Conservation (phyloP, 2,797 vertebrate genomes). For the Enteromius anoplus region DNA sequence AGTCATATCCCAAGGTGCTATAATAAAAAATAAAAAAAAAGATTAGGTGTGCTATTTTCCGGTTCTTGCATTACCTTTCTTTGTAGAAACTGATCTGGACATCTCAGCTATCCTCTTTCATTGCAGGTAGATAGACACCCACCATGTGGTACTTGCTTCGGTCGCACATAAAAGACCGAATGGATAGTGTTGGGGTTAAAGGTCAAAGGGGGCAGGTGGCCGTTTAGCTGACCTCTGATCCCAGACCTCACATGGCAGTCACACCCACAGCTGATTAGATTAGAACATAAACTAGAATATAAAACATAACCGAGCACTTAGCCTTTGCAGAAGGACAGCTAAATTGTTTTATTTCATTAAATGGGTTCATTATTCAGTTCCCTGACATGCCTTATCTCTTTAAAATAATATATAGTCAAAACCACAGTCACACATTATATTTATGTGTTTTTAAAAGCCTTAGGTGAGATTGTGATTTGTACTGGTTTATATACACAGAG, state of each 20-base stretch:
- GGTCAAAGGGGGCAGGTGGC: slow-evolving; percentile 73
- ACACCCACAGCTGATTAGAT: slow-evolving; percentile 65
- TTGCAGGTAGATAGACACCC: neutral
- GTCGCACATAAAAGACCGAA: slow-evolving; percentile 69
- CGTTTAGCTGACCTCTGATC: slow-evolving; percentile 72
- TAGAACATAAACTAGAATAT: slow-evolving; percentile 36
- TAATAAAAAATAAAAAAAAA: no score
- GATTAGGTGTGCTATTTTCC: neutral
- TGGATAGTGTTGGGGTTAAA: slow-evolving; percentile 62
- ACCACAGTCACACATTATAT: neutral
- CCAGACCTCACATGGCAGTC: slow-evolving; percentile 65
- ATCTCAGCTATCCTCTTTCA: neutral
- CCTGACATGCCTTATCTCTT: slow-evolving; percentile 13
- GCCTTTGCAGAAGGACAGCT: neutral
- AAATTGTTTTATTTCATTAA: slow-evolving; percentile 8
- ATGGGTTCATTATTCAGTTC: slow-evolving; percentile 9
- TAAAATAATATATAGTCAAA: neutral
- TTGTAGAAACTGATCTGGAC: neutral
- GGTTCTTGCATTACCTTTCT: neutral
- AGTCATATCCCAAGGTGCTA: no score
- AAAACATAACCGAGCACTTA: slow-evolving; percentile 9
- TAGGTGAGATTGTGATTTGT: slow-evolving; percentile 9
- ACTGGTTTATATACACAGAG: neutral
- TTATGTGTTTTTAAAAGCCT: neutral
- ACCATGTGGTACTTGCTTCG: slow-evolving; percentile 55